A percentile compares a stretch with the other conserved stretches of the same genome.
phyloP scores from a whole-genome alignment of 2,113 vertebrate species.

The Stictonetta naevosa region DNA sequence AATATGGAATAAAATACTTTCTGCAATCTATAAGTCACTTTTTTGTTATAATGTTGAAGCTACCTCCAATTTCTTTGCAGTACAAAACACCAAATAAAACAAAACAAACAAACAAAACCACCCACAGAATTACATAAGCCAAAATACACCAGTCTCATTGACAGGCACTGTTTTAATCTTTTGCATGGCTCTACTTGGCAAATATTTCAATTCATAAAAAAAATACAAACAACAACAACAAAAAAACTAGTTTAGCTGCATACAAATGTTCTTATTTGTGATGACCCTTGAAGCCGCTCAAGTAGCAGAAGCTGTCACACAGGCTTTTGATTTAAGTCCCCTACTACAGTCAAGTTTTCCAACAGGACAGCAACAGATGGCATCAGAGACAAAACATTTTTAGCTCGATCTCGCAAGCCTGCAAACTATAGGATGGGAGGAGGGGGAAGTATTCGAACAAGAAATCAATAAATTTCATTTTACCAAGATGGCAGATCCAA shows the following conservation, averaged over 20 bases:
- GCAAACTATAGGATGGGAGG: not conserved
- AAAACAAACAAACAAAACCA: not conserved
- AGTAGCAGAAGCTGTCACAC: conserved; percentile 12
- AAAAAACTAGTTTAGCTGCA: not conserved
- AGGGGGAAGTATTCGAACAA: not conserved
- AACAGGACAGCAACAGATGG: not conserved
- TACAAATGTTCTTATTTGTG: not conserved
- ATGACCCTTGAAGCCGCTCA: not conserved
- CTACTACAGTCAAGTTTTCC: not conserved
- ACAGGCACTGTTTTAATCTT: conserved; percentile 24
- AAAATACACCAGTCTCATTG: conserved; percentile 6
- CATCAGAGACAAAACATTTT: not conserved
- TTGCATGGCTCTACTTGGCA: conserved; percentile 12
- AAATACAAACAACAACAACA: too few relatives aligned
- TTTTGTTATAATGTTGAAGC: conserved; percentile 42
- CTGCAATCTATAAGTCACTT: conserved; percentile 34
- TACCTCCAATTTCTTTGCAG: conserved; percentile 6
- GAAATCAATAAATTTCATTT: not conserved
- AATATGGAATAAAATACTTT: conserved; percentile 35
- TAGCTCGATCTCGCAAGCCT: not conserved
- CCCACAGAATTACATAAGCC: not conserved
- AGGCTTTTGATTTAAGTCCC: conserved; percentile 34
- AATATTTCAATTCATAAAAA: not conserved
- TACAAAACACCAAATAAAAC: not conserved
- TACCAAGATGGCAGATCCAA: not conserved